Evolutionary conservation across 1,140 invertebrate genomes (phyloP), one percentile per base, ranked within the genome.

Genomic region (Cherax destructor): DNA sequence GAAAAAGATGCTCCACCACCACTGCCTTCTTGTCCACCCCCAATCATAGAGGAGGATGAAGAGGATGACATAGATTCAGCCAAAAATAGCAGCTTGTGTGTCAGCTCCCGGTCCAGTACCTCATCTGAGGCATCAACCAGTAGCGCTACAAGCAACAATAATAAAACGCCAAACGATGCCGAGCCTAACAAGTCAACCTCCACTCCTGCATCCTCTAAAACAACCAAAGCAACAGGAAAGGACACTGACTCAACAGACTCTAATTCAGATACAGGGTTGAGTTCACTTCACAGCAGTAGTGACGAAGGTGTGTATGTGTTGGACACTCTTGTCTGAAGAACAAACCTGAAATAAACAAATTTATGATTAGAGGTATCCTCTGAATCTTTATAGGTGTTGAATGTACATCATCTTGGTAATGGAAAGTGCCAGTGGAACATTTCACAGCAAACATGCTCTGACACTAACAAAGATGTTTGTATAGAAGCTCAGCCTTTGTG

Each of bases 261-360:
- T n/a, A 95, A 95, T 92, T 96, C 95, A 1, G 95, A 96, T 93
- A 96, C 95, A 1, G 95, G 95, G 0, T 94, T 96, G 5, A 95
- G 95, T 93, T 95, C 95, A 0, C 93, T 96, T 78, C 95, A 95
- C 93, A 95, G 95, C 84, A 95, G 95, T 84, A 94, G 95, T 93
- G 94, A 95, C 93, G 94, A 95, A 93, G 94, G 94, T 1, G 93
- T 92, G 49, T 94, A 94, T 93, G 93, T 94, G 49, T 92, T 95
- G 30, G 95, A 95, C 91, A 95, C 95, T 10, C 93, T 95, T n/a
- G 95, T 95, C 16, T 95, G 90, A 94, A n/a, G 50, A 18, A 16
- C 10, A 69, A 30, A 65, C 18, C 11, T 6, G 4, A 11, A 21
- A 47, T 47, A 13, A 76, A n/a, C n/a, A 76, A 11, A 0, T 87